Conservation (phyloP, 2,888 invertebrate species). For the Drosophila histrio region DNA sequence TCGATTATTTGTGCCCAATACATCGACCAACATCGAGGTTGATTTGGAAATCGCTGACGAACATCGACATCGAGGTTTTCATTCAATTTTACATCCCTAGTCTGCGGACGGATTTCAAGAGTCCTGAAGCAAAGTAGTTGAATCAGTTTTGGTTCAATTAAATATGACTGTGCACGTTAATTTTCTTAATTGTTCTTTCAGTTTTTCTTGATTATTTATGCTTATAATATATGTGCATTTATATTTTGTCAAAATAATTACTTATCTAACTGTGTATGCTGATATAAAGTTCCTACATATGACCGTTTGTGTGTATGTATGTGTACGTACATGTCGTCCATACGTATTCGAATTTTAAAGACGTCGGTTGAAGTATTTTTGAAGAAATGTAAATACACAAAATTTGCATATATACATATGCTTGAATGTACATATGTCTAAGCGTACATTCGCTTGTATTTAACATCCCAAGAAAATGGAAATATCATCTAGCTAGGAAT, state of each 20-base stretch:
- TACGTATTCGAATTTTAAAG: not conserved
- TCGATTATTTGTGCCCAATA: too few relatives aligned
- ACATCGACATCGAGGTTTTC: too few relatives aligned
- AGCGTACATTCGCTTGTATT: not conserved
- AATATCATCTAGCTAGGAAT: not conserved
- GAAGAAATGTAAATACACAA: not conserved
- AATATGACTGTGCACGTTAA: too few relatives aligned
- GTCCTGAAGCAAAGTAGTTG: too few relatives aligned
- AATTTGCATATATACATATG: slow-evolving; percentile 1
- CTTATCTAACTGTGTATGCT: not conserved
- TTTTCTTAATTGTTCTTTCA: too few relatives aligned
- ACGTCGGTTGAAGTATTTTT: not conserved
- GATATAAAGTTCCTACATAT: slow-evolving; percentile 12
- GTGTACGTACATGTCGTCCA: not conserved
- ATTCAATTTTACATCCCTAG: too few relatives aligned
- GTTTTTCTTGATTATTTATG: too few relatives aligned
- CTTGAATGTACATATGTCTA: not conserved
- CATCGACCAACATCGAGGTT: too few relatives aligned
- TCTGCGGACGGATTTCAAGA: too few relatives aligned
- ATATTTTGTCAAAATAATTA: not conserved
- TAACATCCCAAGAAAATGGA: not conserved
- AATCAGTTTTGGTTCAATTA: too few relatives aligned
- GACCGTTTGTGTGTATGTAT: not conserved
- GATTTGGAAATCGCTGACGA: too few relatives aligned
- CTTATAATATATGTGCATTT: not conserved